A percentile compares a stretch with the other conserved stretches of the same genome.
These are phyloP conservation scores for Drosophila sp. DNA, from an alignment of 1,140 invertebrate species.

Conservation along the genomic window DNA sequence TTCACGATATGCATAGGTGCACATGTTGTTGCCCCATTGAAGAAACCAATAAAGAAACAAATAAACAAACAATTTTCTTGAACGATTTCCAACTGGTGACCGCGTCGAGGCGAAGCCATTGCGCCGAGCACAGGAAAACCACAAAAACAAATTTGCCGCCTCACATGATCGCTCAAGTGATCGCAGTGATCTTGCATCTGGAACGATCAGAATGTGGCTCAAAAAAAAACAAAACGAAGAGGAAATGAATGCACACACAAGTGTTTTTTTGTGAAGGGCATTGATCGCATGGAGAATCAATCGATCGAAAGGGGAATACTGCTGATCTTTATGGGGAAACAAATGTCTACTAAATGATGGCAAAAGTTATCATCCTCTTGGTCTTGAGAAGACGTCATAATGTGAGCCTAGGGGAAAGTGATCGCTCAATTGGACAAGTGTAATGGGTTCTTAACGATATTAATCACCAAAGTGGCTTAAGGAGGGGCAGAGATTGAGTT, in stretches of 20 bases:
- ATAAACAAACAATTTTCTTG: slow-evolving; percentile 59
- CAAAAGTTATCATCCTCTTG: too few relatives aligned
- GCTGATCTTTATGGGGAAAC: too few relatives aligned
- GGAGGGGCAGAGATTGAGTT: too few relatives aligned
- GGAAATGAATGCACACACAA: neutral
- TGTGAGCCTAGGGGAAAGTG: too few relatives aligned
- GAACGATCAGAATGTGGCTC: slow-evolving; percentile 42
- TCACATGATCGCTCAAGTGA: slow-evolving; percentile 80
- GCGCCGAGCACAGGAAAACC: slow-evolving; percentile 75
- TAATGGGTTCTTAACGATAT: too few relatives aligned
- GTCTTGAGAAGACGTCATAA: too few relatives aligned
- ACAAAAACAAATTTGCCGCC: slow-evolving; percentile 83
- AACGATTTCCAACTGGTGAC: slow-evolving; percentile 19
- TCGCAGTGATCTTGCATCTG: slow-evolving; percentile 57
- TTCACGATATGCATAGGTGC: slow-evolving; percentile 82
- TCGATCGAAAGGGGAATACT: too few relatives aligned
- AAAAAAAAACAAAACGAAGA: neutral
- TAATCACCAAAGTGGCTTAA: too few relatives aligned
- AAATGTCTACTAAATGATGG: too few relatives aligned
- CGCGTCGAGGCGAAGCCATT: slow-evolving; percentile 23
- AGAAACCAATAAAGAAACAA: slow-evolving; percentile 66
- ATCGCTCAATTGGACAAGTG: too few relatives aligned
- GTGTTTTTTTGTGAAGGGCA: too few relatives aligned
- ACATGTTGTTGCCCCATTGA: slow-evolving; percentile 78
- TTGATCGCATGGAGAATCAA: too few relatives aligned